A percentile compares a stretch with the other conserved stretches of the same genome.
Evolutionary conservation across 2,888 invertebrate species (phyloP).

Genomic region (Argynnis bischoffii): DNA sequence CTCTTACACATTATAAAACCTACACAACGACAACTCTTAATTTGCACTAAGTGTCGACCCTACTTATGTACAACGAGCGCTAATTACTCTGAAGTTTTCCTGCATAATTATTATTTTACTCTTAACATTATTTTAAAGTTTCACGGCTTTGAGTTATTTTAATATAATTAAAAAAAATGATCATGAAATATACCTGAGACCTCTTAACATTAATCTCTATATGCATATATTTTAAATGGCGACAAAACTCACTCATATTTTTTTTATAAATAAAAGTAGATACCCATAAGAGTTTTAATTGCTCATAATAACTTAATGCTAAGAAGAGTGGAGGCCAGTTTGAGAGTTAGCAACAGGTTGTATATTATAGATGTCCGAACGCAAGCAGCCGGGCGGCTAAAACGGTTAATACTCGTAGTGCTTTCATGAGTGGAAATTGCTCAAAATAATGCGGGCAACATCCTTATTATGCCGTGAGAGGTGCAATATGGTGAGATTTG

Average conservation of each 20-base stretch:
- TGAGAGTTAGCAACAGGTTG: conserved; percentile 3
- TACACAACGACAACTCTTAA: conserved; percentile 45
- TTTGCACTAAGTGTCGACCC: conserved; percentile 21
- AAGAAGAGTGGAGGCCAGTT: conserved; percentile 2
- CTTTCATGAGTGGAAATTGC: conserved; percentile 26
- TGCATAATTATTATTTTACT: not conserved
- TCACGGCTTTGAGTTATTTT: too few species aligned
- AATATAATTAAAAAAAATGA: too few species aligned
- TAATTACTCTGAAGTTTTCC: conserved; percentile 6
- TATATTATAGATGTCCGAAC: conserved; percentile 17
- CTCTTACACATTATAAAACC: conserved; percentile 56
- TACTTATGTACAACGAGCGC: not conserved
- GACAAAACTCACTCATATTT: too few species aligned
- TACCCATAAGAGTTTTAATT: not conserved
- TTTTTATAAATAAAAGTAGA: not conserved
- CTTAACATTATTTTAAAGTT: too few species aligned
- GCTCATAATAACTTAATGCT: not conserved
- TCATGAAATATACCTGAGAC: too few species aligned
- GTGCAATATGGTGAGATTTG: conserved; percentile 20
- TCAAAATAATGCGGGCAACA: conserved; percentile 33
- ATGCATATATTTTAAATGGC: too few species aligned
- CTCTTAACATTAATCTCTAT: too few species aligned
- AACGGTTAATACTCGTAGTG: conserved; percentile 27
- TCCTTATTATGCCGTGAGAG: conserved; percentile 31
- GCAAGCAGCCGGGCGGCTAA: conserved; percentile 15